Percentiles rank a stretch among this genome's conserved stretches.
phyloP scores from a whole-genome alignment of 2,113 vertebrate species.

The Mobula birostris region DNA sequence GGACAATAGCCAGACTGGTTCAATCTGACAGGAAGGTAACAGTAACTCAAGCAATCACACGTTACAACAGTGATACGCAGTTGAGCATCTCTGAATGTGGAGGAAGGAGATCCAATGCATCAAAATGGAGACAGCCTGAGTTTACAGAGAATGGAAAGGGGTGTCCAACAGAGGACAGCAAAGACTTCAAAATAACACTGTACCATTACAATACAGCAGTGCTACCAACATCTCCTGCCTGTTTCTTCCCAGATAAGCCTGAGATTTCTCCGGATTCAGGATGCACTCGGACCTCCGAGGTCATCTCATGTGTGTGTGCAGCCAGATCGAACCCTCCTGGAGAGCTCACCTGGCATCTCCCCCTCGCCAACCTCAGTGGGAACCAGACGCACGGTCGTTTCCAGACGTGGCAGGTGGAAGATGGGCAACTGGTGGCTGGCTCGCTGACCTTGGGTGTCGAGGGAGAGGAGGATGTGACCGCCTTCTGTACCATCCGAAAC shows the following conservation, averaged over 20 bases:
- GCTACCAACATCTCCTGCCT: no score
- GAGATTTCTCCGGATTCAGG: background rate
- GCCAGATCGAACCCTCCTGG: background rate
- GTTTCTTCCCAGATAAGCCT: background rate
- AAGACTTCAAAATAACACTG: no score
- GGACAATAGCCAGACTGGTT: no score
- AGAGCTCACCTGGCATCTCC: background rate
- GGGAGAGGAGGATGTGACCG: background rate
- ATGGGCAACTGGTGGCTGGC: background rate
- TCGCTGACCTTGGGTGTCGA: background rate
- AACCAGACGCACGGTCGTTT: background rate
- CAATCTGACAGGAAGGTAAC: no score
- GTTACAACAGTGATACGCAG: no score
- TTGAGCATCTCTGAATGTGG: no score
- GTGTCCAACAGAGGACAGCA: no score
- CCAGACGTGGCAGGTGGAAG: background rate
- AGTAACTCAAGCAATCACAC: no score
- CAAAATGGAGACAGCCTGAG: no score
- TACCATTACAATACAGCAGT: no score
- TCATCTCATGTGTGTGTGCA: background rate
- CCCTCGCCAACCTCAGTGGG: background rate
- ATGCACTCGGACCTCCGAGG: background rate
- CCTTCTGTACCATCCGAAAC: background rate
- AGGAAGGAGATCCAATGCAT: no score
- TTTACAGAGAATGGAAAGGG: no score